phyloP scores from a whole-genome alignment of 2,888 invertebrate species.

The Drosophila neutralis region DNA sequence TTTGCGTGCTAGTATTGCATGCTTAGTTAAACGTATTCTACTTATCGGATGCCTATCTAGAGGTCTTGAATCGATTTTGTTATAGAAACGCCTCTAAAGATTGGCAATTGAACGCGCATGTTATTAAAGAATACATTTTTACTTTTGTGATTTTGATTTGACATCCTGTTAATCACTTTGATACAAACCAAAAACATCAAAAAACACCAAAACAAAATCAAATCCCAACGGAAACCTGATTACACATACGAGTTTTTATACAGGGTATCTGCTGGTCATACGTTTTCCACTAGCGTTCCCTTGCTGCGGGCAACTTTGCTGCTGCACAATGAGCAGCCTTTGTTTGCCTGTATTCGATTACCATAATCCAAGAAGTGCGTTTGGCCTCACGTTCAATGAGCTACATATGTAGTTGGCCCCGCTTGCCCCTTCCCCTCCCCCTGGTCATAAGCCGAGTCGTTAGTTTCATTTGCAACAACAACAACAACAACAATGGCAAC shows the following conservation, averaged over 20 bases:
- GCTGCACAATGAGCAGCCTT: constrained; percentile 41
- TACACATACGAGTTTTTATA: too few species aligned
- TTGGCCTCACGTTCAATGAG: constrained; percentile 63
- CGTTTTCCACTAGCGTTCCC: background rate
- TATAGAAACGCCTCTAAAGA: background rate
- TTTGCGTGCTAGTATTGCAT: background rate
- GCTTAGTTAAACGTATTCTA: background rate
- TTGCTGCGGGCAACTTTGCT: background rate
- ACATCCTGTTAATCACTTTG: too few species aligned
- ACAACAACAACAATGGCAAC: constrained; percentile 7
- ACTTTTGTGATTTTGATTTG: too few species aligned
- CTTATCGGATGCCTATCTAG: background rate
- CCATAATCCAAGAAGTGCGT: constrained; percentile 44
- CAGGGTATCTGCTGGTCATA: background rate
- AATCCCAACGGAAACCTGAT: background rate
- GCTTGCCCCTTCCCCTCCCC: constrained; percentile 1
- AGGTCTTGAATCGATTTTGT: background rate
- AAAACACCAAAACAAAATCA: background rate
- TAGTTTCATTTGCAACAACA: constrained; percentile 14
- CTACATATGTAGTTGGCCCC: constrained; percentile 7
- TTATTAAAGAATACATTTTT: background rate
- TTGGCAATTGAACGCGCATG: background rate
- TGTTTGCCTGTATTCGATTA: constrained; percentile 25
- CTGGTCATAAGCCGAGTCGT: constrained; percentile 15
- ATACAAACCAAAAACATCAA: too few species aligned